Evolutionary conservation across 1,140 invertebrate genomes (phyloP), one percentile per base, ranked within the genome.

Genomic region (Drosophila simulans): DNA sequence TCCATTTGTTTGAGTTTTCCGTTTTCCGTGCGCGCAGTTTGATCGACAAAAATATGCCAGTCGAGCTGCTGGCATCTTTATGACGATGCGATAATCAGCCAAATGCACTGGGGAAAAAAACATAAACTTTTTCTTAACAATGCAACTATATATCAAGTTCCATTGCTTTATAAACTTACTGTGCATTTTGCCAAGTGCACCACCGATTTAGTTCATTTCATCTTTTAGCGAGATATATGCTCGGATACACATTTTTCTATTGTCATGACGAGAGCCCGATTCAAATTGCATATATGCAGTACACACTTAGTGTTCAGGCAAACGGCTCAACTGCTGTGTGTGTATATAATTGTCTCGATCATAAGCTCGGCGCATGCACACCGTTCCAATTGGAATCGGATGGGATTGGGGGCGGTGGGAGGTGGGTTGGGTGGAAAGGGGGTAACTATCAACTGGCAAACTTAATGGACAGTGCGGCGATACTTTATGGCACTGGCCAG

Each of bases 291-390:
- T 65, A 54, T 64, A 66, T 58, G 35, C 48, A 48, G 39, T 45
- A 31, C 42, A 37, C 34, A 48, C 49, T 45, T 37, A 45, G 43
- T 43, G 43, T 37, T 35, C 51, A 20, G 34, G 34, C 51, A 35
- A 53, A 53, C 49, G 39, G 27, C 46, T 54, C 37, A 27, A 34
- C 48, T 62, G 66, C 20, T 75, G 55, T 86, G 46, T 74, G 46
- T 74, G 25, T 64, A 82, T 80, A 89, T 89, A 89, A 88, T 88
- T 88, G 84, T 51, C 80, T 65, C 77, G 83, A 88, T 88, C 83
- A 88, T 88, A 88, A 89, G 80, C 59, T 72, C 45, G 62, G 46
- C 75, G 80, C 83, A 83, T 86, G 84, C 66, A 79, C 82, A 71
- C 45, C 43, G 40, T 42, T 56, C 37, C 20, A 56, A 69, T 35